Evolutionary conservation across 2,888 invertebrate species (phyloP), one percentile per base, ranked within the genome.

Genomic region (Cryptosula pallasiana): DNA sequence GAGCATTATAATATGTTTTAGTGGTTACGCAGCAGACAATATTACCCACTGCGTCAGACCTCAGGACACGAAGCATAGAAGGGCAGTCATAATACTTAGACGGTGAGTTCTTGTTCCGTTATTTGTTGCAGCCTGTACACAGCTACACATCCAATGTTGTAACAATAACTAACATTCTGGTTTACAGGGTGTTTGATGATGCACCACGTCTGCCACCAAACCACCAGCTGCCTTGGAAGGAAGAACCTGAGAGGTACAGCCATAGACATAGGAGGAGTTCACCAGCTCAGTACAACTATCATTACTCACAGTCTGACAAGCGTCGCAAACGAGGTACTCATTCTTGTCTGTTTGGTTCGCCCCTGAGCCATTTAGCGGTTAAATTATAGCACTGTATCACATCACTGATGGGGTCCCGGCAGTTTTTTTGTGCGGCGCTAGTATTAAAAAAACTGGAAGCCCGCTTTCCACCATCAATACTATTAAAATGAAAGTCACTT

Each of bases 21-120:
- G 87, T 82, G 87, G 86, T 23, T 88, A 85, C 83, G 87, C 88
- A 71, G 88, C 88, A 23, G 86, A 88, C 81, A 85, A 85, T 72
- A 87, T 88, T 20, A 87, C 88, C 16, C 88, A 88, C 76, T 87
- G 87, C 79, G 84, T 88, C 27, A 81, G 88, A 74, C 87, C 87
- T 32, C 85, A 87, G 78, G 87, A 88, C 79, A 85, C 87, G 35
- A 82, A 83, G n/a, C 78, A 81, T 63, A 80, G 87, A 72, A 80
- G 88, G 75, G 87, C 87, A 57, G 88, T 87, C 25, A 86, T 88
- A 72, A 85, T 88, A 74, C 76, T 88, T n/a, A 80, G 87, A 78
- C 83, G 84, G 84, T 85, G 75, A 76, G 72, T 34, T 1, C 5
- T n/a, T 29, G n/a, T n/a, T n/a, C n/a, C n/a, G n/a, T n/a, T n/a